Conservation (phyloP, 2,797 vertebrate species). For the Trichosurus vulpecula region DNA sequence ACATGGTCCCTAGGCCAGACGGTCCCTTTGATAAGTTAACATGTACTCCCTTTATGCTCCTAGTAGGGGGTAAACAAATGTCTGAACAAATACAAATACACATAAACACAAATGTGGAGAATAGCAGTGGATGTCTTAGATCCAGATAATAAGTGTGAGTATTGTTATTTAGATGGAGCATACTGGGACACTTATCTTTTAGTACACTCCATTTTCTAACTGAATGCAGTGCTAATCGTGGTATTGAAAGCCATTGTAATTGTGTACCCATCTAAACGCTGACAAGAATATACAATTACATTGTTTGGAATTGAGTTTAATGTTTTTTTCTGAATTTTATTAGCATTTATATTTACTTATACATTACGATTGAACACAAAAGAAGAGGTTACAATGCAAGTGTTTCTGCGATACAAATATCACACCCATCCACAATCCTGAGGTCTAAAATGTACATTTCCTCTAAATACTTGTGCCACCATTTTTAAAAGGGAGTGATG, state of each 20-base stretch:
- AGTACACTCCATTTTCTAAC: conserved; percentile 86
- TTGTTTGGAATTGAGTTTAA: conserved; percentile 86
- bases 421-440: conserved; percentile 64
- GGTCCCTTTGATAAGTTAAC: conserved; percentile 86
- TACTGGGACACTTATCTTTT: conserved; percentile 87
- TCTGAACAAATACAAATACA: conserved; percentile 83
- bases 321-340: conserved; percentile 82
- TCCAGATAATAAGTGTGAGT: conserved; percentile 84
- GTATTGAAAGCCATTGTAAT: conserved; percentile 86
- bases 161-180: conserved; percentile 86
- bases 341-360: conserved; percentile 86
- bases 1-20: conserved; percentile 82
- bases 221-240: conserved; percentile 85
- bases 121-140: conserved; percentile 83
- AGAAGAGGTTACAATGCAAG: conserved; percentile 76
- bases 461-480: conserved; percentile 62
- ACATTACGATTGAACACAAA: conserved; percentile 82
- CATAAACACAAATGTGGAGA: conserved; percentile 83
- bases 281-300: conserved; percentile 86
- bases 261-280: conserved; percentile 86
- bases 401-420: conserved; percentile 75
- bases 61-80: conserved; percentile 85
- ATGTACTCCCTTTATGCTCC: conserved; percentile 83
- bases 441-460: conserved; percentile 57
- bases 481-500: conserved; percentile 75